phyloP scores from a whole-genome alignment of 2,113 vertebrate genomes.

The Dermatemys mawii region DNA sequence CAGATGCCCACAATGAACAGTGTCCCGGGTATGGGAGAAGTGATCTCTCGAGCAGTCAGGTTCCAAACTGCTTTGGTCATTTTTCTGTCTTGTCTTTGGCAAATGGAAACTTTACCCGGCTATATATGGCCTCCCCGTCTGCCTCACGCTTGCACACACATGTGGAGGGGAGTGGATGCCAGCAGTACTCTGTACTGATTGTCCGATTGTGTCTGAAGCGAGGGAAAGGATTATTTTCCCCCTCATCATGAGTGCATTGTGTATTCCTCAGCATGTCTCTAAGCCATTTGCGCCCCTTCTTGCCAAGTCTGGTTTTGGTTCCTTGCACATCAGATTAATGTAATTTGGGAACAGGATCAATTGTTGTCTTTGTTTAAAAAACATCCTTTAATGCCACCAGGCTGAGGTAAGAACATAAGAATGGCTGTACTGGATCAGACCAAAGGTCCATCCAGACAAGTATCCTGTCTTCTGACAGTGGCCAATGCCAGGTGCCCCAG shows the following conservation, averaged over 20 bases:
- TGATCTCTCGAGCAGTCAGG: no score
- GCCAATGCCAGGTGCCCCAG: no score
- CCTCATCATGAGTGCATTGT: neutral
- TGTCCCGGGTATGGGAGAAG: no score
- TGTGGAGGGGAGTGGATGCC: neutral
- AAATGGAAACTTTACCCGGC: neutral
- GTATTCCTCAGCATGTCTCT: neutral
- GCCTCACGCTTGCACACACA: rapidly evolving
- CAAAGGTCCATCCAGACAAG: no score
- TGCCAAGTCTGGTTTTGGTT: constrained; percentile 49
- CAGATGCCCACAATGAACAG: no score
- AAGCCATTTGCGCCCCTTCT: neutral
- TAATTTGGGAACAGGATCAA: constrained; percentile 11
- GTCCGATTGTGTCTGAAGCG: neutral
- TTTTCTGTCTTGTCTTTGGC: neutral
- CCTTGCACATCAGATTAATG: neutral
- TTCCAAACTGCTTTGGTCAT: no score
- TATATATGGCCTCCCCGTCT: neutral
- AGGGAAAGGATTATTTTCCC: constrained; percentile 4
- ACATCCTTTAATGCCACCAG: neutral
- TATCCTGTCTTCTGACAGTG: no score
- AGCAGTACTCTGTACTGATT: rapidly evolving
- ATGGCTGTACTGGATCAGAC: no score
- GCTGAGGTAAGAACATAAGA: no score
- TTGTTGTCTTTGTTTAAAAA: constrained; percentile 15